A percentile compares a stretch with the other conserved stretches of the same genome.
Conservation (phyloP, 2,113 vertebrate species). For the Xenus cinereus region DNA sequence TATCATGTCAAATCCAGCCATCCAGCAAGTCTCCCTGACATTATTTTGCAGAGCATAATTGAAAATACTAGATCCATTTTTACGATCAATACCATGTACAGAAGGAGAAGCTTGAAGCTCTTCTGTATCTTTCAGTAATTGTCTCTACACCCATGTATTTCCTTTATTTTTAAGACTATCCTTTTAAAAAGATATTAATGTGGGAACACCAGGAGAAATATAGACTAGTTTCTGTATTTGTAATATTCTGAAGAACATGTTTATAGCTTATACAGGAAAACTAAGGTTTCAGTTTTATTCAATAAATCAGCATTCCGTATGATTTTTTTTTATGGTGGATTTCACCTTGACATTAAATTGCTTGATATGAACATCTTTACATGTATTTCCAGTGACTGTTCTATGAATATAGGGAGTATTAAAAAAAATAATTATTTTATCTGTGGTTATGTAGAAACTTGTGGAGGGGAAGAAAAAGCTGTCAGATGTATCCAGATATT, state of each 20-base stretch:
- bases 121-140: background rate
- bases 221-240: background rate
- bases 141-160: background rate
- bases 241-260: background rate
- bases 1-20: background rate
- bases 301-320: background rate
- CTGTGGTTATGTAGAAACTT: background rate
- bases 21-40: background rate
- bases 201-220: background rate
- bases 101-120: background rate
- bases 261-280: background rate
- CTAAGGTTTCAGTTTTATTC: background rate
- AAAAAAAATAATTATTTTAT: background rate
- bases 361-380: background rate
- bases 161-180: background rate
- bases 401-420: background rate
- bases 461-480: background rate
- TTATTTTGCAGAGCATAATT: conserved; percentile 4
- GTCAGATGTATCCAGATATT: background rate
- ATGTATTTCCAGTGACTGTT: background rate
- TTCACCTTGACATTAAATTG: background rate
- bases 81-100: background rate
- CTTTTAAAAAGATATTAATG: background rate
- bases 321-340: background rate
- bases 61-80: conserved; percentile 34